Conservation (phyloP, 2,113 vertebrate species). For the Heterotis niloticus region DNA sequence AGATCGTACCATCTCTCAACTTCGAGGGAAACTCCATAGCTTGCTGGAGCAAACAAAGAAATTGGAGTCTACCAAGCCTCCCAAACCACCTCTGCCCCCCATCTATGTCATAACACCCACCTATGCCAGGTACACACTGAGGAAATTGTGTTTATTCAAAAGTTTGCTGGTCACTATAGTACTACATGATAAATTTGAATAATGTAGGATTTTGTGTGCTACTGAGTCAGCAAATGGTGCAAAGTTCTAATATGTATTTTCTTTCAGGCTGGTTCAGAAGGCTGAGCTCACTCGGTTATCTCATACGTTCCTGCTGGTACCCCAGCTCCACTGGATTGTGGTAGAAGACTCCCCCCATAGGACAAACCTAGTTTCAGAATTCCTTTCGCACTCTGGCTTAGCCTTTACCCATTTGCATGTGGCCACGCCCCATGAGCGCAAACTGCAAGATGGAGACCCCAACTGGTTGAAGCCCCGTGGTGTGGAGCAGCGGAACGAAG, state of each 20-base stretch:
- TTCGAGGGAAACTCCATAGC: constrained; percentile 69
- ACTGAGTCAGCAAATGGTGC: not conserved
- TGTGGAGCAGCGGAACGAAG: constrained; percentile 73
- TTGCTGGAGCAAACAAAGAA: constrained; percentile 62
- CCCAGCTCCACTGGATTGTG: constrained; percentile 72
- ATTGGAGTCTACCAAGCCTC: constrained; percentile 50
- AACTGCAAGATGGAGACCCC: constrained; percentile 71
- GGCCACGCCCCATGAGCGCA: constrained; percentile 63
- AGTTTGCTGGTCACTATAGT: not conserved
- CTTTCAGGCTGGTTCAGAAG: constrained; percentile 69
- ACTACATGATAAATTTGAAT: not conserved
- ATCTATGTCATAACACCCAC: constrained; percentile 86
- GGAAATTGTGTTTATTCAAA: not conserved
- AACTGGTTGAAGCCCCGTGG: constrained; percentile 76
- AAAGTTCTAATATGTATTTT: not conserved
- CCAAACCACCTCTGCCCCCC: constrained; percentile 58
- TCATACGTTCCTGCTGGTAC: constrained; percentile 71
- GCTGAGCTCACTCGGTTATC: constrained; percentile 71
- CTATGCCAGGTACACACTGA: constrained; percentile 69
- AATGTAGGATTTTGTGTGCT: not conserved
- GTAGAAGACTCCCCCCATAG: constrained; percentile 69
- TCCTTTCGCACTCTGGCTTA: constrained; percentile 63
- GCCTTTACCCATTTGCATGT: constrained; percentile 67
- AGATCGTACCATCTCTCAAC: constrained; percentile 70
- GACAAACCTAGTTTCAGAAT: constrained; percentile 57